Base-by-base conservation (phyloP, 2,888 invertebrate species). In the Eilema depressum region DNA sequence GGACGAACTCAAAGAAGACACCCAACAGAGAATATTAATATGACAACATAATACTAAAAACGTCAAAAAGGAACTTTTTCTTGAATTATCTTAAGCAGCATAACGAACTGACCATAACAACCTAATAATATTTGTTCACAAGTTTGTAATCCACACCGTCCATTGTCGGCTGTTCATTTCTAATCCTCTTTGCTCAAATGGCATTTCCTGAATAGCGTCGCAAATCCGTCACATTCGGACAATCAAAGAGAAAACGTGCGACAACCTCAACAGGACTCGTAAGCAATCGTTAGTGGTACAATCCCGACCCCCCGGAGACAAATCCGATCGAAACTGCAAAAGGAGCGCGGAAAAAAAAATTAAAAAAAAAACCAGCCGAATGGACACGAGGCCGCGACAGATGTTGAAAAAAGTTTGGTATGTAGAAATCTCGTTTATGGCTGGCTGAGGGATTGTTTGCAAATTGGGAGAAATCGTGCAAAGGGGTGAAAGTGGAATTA, bases 141-240 rank as follows among this genome's bases (percentile, higher is more conserved):
- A 80, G 76, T 79, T 80, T 80, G 80, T 82, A 80, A 85, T 85
- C 78, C 80, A 84, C 75, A 81, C 79, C 80, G 74, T 62, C 79
- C 72, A 85, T 87, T 86, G 85, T 84, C 77, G 78, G 78, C 74
- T 67, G 68, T 77, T 81, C 77, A 78, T 81, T 80, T 85, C 78
- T 89, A 89, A 89, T 89, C 89, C 92, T 83, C 91, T 92, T 90
- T 90, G 80, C 86, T 86, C 87, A 86, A 89, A 91, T 88, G 87
- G 86, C 85, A 83, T 85, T 88, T 85, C 84, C 82, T 79, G 84
- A 91, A 90, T 85, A 85, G 85, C 83, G 83, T 86, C 90, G 89
- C 91, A 92, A 91, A 93, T 92, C 92, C 91, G 88, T 91, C 91
- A 90, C 91, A 92, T 91, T 92, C 89, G 90, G 92, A 93, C 93